Evolutionary conservation across 1,140 invertebrate species (phyloP).

Genomic region (Camponotus floridanus): DNA sequence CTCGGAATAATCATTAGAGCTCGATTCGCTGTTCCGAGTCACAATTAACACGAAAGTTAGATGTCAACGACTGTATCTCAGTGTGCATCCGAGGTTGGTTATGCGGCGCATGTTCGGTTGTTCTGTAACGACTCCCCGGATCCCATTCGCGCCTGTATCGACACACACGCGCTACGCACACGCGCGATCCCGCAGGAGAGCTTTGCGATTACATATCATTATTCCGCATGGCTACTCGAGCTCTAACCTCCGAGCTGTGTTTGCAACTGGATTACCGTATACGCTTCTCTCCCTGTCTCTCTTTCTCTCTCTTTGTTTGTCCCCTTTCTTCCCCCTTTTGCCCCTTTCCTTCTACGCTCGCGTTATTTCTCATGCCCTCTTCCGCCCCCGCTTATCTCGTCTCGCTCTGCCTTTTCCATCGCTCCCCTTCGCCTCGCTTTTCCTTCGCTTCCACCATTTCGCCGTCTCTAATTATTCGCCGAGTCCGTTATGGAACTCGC

Average conservation of each 20-base stretch:
- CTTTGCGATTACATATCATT: constrained; percentile 84
- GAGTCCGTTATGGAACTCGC: constrained; percentile 12
- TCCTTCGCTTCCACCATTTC: constrained; percentile 11
- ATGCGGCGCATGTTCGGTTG: constrained; percentile 29
- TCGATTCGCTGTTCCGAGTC: constrained; percentile 7
- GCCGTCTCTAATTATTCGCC: constrained; percentile 69
- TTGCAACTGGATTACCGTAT: constrained; percentile 80
- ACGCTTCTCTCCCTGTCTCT: constrained; percentile 8
- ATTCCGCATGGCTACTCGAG: constrained; percentile 82
- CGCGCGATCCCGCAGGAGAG: constrained; percentile 74
- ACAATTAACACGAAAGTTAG: constrained; percentile 41
- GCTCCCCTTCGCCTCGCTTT: constrained; percentile 5
- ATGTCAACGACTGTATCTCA: constrained; percentile 31
- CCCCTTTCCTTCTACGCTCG: background rate
- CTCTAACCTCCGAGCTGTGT: constrained; percentile 77
- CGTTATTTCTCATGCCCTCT: background rate
- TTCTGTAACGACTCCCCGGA: constrained; percentile 53
- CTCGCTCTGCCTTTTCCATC: background rate
- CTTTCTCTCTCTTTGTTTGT: background rate
- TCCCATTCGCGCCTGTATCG: constrained; percentile 14
- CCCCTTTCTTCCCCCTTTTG: background rate
- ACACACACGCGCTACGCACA: constrained; percentile 34
- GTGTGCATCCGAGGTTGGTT: constrained; percentile 3
- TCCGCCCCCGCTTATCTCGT: constrained; percentile 42
- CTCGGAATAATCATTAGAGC: constrained; percentile 10